Evolutionary conservation across 92 coral and sea anemone species (phyloP), one percentile per base, ranked within the genome.

Genomic region (Isaurus tuberculatus): DNA sequence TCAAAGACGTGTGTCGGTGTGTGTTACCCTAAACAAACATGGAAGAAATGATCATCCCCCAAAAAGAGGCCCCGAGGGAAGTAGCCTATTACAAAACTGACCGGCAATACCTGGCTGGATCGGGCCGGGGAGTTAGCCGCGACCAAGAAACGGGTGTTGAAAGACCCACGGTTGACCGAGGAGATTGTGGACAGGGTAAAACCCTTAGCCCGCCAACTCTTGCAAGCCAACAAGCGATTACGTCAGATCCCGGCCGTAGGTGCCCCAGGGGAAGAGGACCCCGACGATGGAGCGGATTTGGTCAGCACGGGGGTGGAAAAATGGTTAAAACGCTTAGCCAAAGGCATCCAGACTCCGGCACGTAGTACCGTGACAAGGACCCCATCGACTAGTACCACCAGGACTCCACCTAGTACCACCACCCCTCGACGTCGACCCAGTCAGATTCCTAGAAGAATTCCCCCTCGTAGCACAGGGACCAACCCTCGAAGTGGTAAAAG

Each of bases 1-100:
- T 36, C 0, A 0, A 10, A 2, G 51, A 70, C 0, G 2, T 70
- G 14, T 70, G 74, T 8, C 30, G 16, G 16, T 70, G 74, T 37
- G 29, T 13, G 1, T 3, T 34, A 16, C 28, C 70, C 32, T 36
- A 36, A 65, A 29, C 4, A 26, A 0, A 20, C 20, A 68, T 68
- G 73, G 73, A 69, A 9, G 42, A 69, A 69, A 69, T 69, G 73
- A 14, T 69, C 31, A 19, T 69, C 4, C 73, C 73, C 17, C 17
- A 69, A 33, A 69, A 69, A 15, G 73, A 69, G 34, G 0, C 19
- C 5, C 49, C 29, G 4, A 5, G 34, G 27, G 49, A 28, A 15
- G 51, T 69, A 5, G 49, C 15, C 22, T 33, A 14, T 33, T 69
- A 34, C 51, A 69, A 69, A 36, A 28, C 30, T 69, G 1, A 13